Conservation (phyloP, 2,113 vertebrate genomes). For the Collichthys lucidus region DNA sequence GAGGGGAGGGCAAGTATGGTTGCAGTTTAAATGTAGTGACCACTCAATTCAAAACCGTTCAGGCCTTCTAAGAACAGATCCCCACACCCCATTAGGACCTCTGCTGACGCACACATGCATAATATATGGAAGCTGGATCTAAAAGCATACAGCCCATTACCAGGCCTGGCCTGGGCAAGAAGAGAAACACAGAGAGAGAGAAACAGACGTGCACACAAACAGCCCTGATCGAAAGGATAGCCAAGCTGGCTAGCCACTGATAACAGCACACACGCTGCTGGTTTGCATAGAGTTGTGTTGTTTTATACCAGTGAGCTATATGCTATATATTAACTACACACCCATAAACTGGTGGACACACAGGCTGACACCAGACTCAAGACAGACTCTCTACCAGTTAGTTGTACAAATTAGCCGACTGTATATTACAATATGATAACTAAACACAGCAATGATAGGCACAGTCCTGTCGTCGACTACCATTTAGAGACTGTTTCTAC, state of each 20-base stretch:
- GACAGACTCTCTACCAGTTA: not conserved
- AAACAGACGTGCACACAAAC: conserved; percentile 47
- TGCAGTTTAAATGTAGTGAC: conserved; percentile 71
- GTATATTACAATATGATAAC: not conserved
- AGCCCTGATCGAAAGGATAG: conserved; percentile 32
- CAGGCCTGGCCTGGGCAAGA: conserved; percentile 44
- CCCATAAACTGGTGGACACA: conserved; percentile 20
- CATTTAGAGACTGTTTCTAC: conserved; percentile 3
- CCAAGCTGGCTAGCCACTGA: conserved; percentile 36
- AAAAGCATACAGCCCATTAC: conserved; percentile 82
- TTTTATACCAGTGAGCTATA: conserved; percentile 23
- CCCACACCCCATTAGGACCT: conserved; percentile 78
- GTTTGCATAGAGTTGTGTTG: conserved; percentile 38
- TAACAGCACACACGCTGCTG: conserved; percentile 40
- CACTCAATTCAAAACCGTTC: conserved; percentile 75
- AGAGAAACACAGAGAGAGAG: conserved; percentile 31
- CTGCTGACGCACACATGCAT: conserved; percentile 80
- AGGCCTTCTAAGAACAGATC: conserved; percentile 79
- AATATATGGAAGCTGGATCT: conserved; percentile 82
- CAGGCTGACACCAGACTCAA: not conserved
- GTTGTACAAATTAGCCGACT: conserved; percentile 1
- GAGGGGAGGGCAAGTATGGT: not conserved
- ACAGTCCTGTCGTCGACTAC: not conserved
- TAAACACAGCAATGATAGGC: not conserved
- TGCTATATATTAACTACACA: conserved; percentile 24